Conservation (phyloP, 2,888 invertebrate species). For the Oxytorus armatus region DNA sequence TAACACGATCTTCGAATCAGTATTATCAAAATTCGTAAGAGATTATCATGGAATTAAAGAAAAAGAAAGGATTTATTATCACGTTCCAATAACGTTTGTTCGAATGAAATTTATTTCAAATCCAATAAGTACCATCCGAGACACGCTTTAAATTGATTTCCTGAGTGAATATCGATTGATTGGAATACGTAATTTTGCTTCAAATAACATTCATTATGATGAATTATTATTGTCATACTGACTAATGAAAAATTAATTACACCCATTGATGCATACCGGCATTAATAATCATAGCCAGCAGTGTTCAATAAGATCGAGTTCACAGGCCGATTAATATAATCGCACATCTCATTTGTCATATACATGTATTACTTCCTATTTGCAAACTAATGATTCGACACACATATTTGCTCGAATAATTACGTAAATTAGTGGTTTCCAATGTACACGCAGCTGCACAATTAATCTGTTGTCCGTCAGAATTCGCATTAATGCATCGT, state of each 20-base stretch:
- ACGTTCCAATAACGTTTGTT: background rate
- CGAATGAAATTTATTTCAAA: background rate
- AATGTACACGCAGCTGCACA: constrained; percentile 48
- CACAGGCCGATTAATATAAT: constrained; percentile 11
- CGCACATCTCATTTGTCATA: constrained; percentile 10
- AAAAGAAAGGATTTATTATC: background rate
- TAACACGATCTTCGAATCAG: constrained; percentile 33
- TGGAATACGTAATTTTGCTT: background rate
- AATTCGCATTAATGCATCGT: constrained; percentile 62
- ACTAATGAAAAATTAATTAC: background rate
- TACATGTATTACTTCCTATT: constrained; percentile 26
- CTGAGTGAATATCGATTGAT: background rate
- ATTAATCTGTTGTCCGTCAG: constrained; percentile 65
- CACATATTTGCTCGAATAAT: constrained; percentile 53
- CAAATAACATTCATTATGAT: background rate
- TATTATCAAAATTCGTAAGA: background rate
- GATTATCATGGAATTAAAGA: background rate
- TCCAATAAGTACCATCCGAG: background rate
- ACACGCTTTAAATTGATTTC: background rate
- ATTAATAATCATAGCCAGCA: constrained; percentile 9
- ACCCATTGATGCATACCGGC: background rate
- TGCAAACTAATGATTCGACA: constrained; percentile 31
- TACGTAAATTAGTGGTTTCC: constrained; percentile 50
- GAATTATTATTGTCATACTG: background rate
- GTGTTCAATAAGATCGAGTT: constrained; percentile 4